Percentiles rank a stretch among this genome's conserved stretches.
These are phyloP conservation scores for Pocillopora meandrina DNA, from an alignment of 92 coral and sea anemone genomes.

Conservation along the genomic window DNA sequence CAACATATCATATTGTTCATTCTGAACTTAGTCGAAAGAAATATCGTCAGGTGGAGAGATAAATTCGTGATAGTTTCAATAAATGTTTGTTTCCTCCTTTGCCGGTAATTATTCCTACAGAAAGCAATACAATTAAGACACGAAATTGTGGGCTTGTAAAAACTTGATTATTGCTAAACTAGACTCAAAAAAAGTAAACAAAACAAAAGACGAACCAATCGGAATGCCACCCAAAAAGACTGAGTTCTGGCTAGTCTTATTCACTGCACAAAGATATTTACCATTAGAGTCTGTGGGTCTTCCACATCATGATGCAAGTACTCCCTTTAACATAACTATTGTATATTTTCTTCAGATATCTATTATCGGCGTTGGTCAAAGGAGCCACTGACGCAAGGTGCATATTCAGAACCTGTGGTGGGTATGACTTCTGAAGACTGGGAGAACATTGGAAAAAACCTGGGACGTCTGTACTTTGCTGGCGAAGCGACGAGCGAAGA, in stretches of 20 bases:
- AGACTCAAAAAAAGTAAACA: background rate
- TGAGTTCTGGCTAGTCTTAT: too few species aligned
- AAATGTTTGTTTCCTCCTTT: too few species aligned
- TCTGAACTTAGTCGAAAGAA: too few species aligned
- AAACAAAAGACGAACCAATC: too few species aligned
- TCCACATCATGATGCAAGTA: background rate
- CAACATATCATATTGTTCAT: too few species aligned
- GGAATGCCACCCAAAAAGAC: too few species aligned
- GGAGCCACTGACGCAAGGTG: slow-evolving; percentile 60
- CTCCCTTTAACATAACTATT: background rate
- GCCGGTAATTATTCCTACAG: background rate
- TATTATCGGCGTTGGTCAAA: slow-evolving; percentile 58
- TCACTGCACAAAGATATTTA: too few species aligned
- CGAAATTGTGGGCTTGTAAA: too few species aligned
- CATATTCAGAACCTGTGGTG: slow-evolving; percentile 62
- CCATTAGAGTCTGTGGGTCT: too few species aligned
- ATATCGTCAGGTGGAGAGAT: too few species aligned
- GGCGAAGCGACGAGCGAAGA: slow-evolving; percentile 72
- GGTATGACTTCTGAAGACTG: slow-evolving; percentile 44
- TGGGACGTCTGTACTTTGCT: slow-evolving; percentile 63
- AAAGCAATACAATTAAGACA: background rate
- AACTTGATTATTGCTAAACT: too few species aligned
- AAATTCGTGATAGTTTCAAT: too few species aligned
- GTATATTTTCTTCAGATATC: background rate
- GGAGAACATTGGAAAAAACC: slow-evolving; percentile 41